These are phyloP conservation scores for Tetramorium alpestre DNA, from an alignment of 1,140 invertebrate species.

Conservation along the genomic window DNA sequence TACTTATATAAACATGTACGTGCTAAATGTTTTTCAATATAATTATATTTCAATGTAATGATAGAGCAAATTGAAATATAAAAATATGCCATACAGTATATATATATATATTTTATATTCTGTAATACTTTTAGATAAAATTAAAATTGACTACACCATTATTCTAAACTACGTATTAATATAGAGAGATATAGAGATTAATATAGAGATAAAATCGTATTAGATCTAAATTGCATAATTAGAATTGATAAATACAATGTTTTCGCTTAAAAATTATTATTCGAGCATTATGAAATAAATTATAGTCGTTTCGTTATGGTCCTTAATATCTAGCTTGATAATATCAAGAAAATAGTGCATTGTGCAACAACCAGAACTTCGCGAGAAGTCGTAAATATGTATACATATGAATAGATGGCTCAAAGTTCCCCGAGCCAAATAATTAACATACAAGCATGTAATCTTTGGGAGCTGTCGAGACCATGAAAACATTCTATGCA, in stretches of 20 bases:
- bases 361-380: background rate
- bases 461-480: background rate
- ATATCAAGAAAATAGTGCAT: conserved; percentile 1
- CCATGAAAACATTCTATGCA: background rate
- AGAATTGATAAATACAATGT: background rate
- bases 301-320: background rate
- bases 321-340: background rate
- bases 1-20: background rate
- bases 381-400: background rate
- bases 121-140: background rate
- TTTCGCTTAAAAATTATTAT: background rate
- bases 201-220: background rate
- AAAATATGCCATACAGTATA: background rate
- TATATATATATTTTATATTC: background rate
- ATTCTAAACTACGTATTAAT: background rate
- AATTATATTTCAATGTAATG: background rate
- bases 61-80: background rate
- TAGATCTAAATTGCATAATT: background rate
- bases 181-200: no score
- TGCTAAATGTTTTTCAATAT: background rate
- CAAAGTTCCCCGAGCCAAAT: background rate
- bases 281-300: background rate
- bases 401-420: background rate
- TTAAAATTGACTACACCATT: background rate
- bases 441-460: conserved; percentile 22